phyloP scores from a whole-genome alignment of 1,140 invertebrate species.

The Zeugodacus cucurbitae region DNA sequence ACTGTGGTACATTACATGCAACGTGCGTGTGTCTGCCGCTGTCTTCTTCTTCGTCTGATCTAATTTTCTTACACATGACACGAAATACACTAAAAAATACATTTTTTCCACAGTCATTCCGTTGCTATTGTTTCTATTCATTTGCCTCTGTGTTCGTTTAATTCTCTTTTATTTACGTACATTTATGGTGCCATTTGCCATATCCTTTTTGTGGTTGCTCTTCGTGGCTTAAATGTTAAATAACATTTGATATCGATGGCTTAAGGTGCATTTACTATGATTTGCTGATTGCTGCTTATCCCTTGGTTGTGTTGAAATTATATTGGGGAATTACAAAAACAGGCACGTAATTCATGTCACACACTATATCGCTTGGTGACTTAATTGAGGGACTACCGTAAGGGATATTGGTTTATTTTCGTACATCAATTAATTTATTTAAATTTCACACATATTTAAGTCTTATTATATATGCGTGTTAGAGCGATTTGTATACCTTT shows the following conservation, averaged over 20 bases:
- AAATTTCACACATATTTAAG: no score
- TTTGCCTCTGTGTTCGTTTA: not conserved
- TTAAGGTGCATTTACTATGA: not conserved
- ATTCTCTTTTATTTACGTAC: not conserved
- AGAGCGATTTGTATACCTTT: no score
- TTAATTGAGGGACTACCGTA: not conserved
- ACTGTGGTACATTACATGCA: not conserved
- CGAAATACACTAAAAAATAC: not conserved
- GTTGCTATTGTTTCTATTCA: not conserved
- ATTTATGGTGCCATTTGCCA: not conserved
- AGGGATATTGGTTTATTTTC: not conserved
- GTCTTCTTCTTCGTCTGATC: not conserved
- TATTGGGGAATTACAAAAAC: not conserved
- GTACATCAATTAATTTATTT: not conserved
- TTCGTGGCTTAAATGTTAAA: not conserved
- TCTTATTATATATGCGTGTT: no score
- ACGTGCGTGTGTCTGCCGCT: not conserved
- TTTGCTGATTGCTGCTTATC: not conserved
- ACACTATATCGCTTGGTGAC: not conserved
- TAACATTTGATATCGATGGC: not conserved
- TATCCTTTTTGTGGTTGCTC: not conserved
- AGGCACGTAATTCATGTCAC: not conserved
- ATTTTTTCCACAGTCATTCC: not conserved
- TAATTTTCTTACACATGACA: not conserved
- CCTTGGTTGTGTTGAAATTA: not conserved